phyloP scores from a whole-genome alignment of 2,888 invertebrate species.

The Erebia aethiops region DNA sequence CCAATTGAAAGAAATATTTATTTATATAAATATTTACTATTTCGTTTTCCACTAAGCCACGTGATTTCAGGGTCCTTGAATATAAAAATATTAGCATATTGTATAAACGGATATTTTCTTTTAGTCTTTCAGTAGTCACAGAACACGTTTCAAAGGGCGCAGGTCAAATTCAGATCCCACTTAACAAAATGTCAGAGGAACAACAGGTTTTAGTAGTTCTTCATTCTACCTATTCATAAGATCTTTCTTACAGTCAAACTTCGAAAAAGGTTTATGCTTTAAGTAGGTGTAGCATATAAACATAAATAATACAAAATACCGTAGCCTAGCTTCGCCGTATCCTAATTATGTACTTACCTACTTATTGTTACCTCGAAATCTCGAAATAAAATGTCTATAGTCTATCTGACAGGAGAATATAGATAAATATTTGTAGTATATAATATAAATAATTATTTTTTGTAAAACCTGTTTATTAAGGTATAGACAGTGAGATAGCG shows the following conservation, averaged over 20 bases:
- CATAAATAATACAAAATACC: no score
- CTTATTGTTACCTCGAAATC: no score
- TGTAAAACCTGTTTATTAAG: constrained; percentile 6
- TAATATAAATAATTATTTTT: not conserved
- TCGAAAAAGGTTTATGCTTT: no score
- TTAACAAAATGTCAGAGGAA: not conserved
- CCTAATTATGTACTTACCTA: no score
- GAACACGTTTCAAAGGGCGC: not conserved
- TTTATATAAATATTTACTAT: no score
- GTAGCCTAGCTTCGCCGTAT: no score
- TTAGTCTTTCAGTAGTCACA: not conserved
- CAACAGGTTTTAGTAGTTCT: not conserved
- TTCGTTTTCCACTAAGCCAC: no score
- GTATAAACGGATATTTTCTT: not conserved
- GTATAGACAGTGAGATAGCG: constrained; percentile 1
- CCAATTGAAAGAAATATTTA: no score
- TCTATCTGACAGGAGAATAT: not conserved
- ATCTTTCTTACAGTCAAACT: not conserved
- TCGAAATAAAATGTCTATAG: not conserved
- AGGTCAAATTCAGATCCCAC: not conserved
- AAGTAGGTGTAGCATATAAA: no score
- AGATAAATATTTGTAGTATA: not conserved
- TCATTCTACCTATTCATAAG: not conserved
- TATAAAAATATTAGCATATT: not conserved
- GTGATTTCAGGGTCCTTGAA: not conserved